Base-by-base conservation (phyloP, 2,113 vertebrate species). In the Perccottus glenii region DNA sequence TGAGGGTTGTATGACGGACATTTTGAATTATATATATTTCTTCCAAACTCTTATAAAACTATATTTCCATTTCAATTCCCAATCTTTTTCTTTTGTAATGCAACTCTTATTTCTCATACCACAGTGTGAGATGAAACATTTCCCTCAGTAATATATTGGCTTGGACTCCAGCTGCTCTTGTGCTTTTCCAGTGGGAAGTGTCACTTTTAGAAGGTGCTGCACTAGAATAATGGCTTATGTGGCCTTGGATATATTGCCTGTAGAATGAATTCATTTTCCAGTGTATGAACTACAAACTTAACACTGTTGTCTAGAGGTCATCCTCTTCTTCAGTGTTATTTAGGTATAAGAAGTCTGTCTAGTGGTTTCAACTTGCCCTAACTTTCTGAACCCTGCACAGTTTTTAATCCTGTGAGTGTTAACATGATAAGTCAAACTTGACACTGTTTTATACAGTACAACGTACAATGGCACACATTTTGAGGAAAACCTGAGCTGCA, bases 91-190 rank as follows among this genome's bases (percentile, higher is more conserved):
- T 73, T 85, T 65, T 44, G 55, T 10, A 15, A 47, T 48, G 9
- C 74, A 77, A 77, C 64, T 33, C 55, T 51, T 71, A 65, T 67
- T 71, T 78, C 53, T 48, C 36, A 1, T 12, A 32, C 16, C 19
- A 0, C 14, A 35, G 36, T 67, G 47, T 49, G 67, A 70, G 81
- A 66, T 77, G 0, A 38, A 76, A 32, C 62, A n/a, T 70, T 62
- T 79, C 48, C 56, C 19, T 15, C 11, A 76, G 71, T 73, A 67
- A 75, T 63, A 19, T 74, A 42, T 71, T 77, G 27, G 15, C 58
- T 61, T 60, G 45, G 80, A 35, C 42, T 43, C 72, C 81, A 87
- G 76, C 84, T 87, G 85, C 81, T 83, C 57, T 64, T 12, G 0
- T 36, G 60, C n/a, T n/a, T 62, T 36, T 70, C 71, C 70, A 36